These are phyloP conservation scores for Gastrophysa polygoni DNA, from an alignment of 2,888 invertebrate genomes.

Conservation along the genomic window DNA sequence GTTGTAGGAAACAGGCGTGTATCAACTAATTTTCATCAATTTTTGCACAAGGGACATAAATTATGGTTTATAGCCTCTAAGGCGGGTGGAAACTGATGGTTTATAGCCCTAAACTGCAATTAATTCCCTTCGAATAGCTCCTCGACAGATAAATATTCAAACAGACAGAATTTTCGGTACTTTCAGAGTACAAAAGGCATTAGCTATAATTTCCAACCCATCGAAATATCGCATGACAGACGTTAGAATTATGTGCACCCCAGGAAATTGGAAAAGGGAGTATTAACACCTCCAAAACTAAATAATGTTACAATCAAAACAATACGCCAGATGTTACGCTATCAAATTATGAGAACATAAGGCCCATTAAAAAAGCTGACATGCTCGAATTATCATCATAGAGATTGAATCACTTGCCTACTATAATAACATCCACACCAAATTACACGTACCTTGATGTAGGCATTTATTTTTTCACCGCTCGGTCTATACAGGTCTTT, in stretches of 20 bases:
- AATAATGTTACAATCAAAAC: slow-evolving; percentile 20
- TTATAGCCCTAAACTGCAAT: too few relatives aligned
- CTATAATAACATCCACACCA: neutral
- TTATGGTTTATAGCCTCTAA: too few relatives aligned
- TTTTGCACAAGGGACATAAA: too few relatives aligned
- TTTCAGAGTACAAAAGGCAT: too few relatives aligned
- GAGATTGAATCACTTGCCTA: slow-evolving; percentile 19
- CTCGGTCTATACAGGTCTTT: slow-evolving; percentile 72
- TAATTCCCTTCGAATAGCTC: too few relatives aligned
- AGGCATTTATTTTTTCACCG: slow-evolving; percentile 77
- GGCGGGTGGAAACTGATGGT: too few relatives aligned
- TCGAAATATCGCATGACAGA: too few relatives aligned
- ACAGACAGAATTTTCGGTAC: neutral
- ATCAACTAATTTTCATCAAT: too few relatives aligned
- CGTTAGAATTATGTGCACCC: neutral
- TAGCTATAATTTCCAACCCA: too few relatives aligned
- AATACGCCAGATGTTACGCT: slow-evolving; percentile 25
- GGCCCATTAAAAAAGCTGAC: slow-evolving; percentile 29
- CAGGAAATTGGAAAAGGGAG: slow-evolving; percentile 27
- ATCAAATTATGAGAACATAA: slow-evolving; percentile 24
- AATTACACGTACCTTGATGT: slow-evolving; percentile 71
- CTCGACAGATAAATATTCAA: too few relatives aligned
- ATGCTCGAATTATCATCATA: slow-evolving; percentile 22
- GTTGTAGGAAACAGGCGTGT: too few relatives aligned
- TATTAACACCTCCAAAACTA: slow-evolving; percentile 16